Evolutionary conservation across 2,113 vertebrate species (phyloP), one percentile per base, ranked within the genome.

Genomic region (Phylloscopus trochilus): DNA sequence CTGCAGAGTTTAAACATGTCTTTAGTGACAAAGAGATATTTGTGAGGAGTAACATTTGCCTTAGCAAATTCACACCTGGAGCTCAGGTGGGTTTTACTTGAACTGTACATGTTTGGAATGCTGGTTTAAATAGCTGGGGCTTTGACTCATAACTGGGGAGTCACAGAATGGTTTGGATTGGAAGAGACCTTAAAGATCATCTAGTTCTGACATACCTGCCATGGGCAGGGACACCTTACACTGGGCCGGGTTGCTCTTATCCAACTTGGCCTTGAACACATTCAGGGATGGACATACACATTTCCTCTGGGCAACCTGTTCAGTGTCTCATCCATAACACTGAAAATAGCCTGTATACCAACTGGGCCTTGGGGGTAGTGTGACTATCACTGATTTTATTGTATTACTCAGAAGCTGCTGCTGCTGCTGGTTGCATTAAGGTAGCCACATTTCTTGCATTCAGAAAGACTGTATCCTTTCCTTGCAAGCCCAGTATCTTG

Each of bases 41-140:
- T 69, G 51, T 55, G 43, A 46, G 55, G 39, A 80, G 69, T 60
- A 66, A 77, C 52, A 81, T 79, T 89, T 81, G 87, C 46, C 14
- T 58, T 81, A 39, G n/a, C 43, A 53, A 47, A 60, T 43, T 85
- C 39, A 51, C 46, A 66, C 26, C 18, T 0, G 1, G 24, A 53
- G 35, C 33, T n/a, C 30, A n/a, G 22, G 8, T 73, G 41, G 6
- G 10, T 82, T 94, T 89, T 55, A 16, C 22, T 33, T 66, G 74
- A 85, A 26, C 20, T 1, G 2, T 39, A 6, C 3, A 2, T 5
- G 0, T 37, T 88, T 75, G n/a, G 22, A n/a, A 47, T 68, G n/a
- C 6, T 75, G 60, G 35, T 22, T 47, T 84, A 56, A 91, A 52
- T 30, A 60, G 18, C 52, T 84, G n/a, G 12, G 20, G 37, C 60